Evolutionary conservation across 2,888 invertebrate genomes (phyloP).

Genomic region (Teleogryllus oceanicus): DNA sequence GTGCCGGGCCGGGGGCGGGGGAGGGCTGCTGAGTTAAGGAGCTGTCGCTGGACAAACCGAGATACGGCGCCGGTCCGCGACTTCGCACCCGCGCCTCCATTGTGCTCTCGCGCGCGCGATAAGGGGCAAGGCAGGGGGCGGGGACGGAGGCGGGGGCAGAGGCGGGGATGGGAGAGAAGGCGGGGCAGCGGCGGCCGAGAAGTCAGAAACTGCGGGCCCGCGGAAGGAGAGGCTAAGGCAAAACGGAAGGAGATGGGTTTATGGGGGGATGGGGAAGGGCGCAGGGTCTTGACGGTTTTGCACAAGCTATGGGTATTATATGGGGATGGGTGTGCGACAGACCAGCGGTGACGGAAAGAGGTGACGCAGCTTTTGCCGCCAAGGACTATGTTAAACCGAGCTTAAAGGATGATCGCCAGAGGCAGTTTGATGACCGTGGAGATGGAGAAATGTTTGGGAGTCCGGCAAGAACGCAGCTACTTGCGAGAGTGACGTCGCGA

Average conservation of each 20-base stretch:
- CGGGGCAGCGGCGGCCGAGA: neutral
- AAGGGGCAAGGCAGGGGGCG: neutral
- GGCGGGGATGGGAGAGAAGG: neutral
- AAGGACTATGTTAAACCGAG: no score
- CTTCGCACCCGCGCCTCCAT: neutral
- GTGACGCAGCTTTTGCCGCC: no score
- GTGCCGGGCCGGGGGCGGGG: neutral
- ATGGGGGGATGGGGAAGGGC: neutral
- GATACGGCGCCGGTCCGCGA: neutral
- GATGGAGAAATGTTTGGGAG: no score
- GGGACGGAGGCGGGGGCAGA: neutral
- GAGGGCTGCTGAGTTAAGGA: neutral
- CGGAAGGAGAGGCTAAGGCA: neutral
- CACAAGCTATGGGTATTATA: no score
- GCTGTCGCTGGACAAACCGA: slow-evolving; percentile 2
- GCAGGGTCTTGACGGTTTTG: neutral
- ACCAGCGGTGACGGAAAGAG: no score
- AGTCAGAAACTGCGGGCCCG: neutral
- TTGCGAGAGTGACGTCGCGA: no score
- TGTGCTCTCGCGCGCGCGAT: neutral
- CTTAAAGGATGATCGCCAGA: no score
- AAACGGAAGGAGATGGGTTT: neutral
- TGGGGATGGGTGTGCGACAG: no score
- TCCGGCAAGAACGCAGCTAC: no score
- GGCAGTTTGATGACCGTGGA: no score